Conservation (phyloP, 2,113 vertebrate species). For the Bufo gargarizans region DNA sequence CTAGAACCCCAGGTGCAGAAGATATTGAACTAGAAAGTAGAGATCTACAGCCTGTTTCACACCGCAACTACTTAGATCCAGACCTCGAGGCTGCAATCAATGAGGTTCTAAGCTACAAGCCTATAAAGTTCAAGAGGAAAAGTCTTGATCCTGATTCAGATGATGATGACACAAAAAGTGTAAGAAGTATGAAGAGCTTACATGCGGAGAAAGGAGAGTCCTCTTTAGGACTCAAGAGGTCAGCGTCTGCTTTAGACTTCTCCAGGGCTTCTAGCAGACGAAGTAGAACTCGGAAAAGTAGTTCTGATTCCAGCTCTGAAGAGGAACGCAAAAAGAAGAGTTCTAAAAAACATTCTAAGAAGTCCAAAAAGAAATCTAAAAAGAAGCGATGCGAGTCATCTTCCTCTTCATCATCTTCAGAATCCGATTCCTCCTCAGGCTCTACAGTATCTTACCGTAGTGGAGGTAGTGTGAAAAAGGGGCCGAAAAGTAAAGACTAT, state of each 20-base stretch:
- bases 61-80: constrained; percentile 88
- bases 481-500: constrained; percentile 66
- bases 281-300: constrained; percentile 66
- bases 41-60: constrained; percentile 73
- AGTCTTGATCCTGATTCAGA: constrained; percentile 79
- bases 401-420: constrained; percentile 72
- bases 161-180: constrained; percentile 71
- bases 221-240: constrained; percentile 77
- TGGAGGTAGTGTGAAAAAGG: constrained; percentile 86
- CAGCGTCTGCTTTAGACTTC: constrained; percentile 83
- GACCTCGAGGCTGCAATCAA: constrained; percentile 93
- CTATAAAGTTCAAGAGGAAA: constrained; percentile 77
- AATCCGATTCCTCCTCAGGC: constrained; percentile 76
- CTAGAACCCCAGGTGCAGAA: constrained; percentile 67
- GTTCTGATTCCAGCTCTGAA: constrained; percentile 75
- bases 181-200: constrained; percentile 66
- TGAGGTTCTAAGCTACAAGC: constrained; percentile 92
- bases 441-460: constrained; percentile 89
- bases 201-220: constrained; percentile 63
- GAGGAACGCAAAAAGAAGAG: constrained; percentile 64
- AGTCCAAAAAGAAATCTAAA: constrained; percentile 81
- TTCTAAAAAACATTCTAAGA: constrained; percentile 77
- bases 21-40: constrained; percentile 59
- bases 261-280: constrained; percentile 66
- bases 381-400: constrained; percentile 84